These are phyloP conservation scores for Punctoribates punctum DNA, from an alignment of 2,888 invertebrate genomes.

Conservation along the genomic window DNA sequence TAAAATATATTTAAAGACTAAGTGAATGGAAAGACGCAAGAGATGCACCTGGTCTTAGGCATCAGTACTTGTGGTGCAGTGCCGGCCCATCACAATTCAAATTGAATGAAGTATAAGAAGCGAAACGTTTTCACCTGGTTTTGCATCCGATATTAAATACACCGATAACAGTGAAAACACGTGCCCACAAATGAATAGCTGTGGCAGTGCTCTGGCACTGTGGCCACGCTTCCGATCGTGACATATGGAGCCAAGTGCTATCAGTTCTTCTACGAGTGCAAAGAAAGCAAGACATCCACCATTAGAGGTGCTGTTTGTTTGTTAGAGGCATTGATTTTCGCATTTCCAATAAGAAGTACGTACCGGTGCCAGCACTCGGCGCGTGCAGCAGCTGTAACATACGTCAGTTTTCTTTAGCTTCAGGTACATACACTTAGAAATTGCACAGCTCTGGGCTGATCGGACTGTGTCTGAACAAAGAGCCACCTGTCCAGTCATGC, in stretches of 20 bases:
- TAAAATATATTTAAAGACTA: neutral
- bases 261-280: neutral
- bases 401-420: conserved; percentile 5
- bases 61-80: neutral
- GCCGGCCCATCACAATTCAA: neutral
- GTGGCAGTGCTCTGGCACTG: neutral
- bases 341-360: neutral
- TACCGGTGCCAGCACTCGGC: conserved; percentile 9
- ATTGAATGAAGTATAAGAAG: conserved; percentile 27
- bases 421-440: neutral
- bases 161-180: neutral
- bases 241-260: conserved; percentile 28
- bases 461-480: neutral
- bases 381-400: conserved; percentile 28
- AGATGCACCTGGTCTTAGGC: conserved; percentile 29
- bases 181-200: conserved; percentile 26
- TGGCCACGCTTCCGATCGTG: conserved; percentile 34
- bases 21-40: neutral
- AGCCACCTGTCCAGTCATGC: conserved; percentile 20
- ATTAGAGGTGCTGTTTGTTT: conserved; percentile 13
- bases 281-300: neutral
- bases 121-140: conserved; percentile 29
- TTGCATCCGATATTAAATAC: neutral
- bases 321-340: conserved; percentile 3
- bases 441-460: neutral